phyloP scores from a whole-genome alignment of 1,140 invertebrate genomes.

The Chionoecetes opilio region DNA sequence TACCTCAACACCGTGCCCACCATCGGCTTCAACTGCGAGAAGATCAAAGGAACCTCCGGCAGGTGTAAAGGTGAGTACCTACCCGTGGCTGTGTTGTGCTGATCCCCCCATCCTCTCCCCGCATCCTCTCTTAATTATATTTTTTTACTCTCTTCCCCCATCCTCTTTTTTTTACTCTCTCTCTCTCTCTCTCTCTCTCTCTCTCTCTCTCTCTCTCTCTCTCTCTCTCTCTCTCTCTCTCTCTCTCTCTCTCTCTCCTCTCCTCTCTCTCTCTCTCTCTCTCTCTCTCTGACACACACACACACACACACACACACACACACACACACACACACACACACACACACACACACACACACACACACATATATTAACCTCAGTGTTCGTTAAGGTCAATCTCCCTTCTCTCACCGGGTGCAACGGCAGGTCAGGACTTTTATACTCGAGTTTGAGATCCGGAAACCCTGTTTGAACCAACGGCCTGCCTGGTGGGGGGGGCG shows the following conservation, averaged over 20 bases:
- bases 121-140: neutral
- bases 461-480: too few relatives aligned
- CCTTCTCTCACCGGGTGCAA: too few relatives aligned
- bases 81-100: neutral
- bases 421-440: too few relatives aligned
- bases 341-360: constrained; percentile 34
- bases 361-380: neutral
- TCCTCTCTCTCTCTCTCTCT: constrained; percentile 27
- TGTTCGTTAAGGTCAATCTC: too few relatives aligned
- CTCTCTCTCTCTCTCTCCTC: constrained; percentile 48
- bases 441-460: too few relatives aligned
- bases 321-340: constrained; percentile 42
- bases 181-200: constrained; percentile 64
- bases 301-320: neutral
- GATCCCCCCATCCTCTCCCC: too few relatives aligned
- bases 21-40: constrained; percentile 99
- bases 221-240: constrained; percentile 69
- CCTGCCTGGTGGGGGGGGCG: too few relatives aligned
- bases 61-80: constrained; percentile 86
- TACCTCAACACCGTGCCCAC: constrained; percentile 99
- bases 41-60: constrained; percentile 89
- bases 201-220: constrained; percentile 62
- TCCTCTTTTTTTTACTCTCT: constrained; percentile 49
- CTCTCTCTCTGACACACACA: constrained; percentile 19
- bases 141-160: neutral